phyloP scores from a whole-genome alignment of 2,113 vertebrate genomes.

The Aldabrachelys gigantea region DNA sequence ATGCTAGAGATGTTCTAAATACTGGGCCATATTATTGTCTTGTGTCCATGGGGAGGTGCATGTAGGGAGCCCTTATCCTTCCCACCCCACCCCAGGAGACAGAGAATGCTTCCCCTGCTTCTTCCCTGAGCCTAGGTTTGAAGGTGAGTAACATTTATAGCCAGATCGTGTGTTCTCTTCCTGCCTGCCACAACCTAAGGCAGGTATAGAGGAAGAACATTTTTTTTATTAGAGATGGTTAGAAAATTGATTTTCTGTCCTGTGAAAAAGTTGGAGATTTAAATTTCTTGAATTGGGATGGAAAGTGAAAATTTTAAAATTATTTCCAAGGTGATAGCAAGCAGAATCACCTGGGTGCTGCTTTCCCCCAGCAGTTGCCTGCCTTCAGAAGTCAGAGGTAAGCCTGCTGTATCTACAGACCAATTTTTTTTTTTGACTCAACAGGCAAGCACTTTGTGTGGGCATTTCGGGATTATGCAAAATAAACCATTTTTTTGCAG shows the following conservation, averaged over 20 bases:
- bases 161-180: background rate
- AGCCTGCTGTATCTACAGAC: background rate
- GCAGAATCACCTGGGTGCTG: fast-evolving
- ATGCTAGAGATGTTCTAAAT: background rate
- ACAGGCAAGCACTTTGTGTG: background rate
- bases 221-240: background rate
- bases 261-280: background rate
- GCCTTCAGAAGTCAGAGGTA: background rate
- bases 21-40: background rate
- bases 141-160: background rate
- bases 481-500: background rate
- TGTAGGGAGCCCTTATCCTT: too few species aligned
- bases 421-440: background rate
- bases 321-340: background rate
- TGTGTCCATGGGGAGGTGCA: background rate
- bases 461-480: background rate
- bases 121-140: background rate
- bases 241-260: background rate
- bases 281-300: background rate
- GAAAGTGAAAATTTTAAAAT: background rate
- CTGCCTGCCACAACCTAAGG: background rate
- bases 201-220: background rate
- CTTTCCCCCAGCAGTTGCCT: background rate
- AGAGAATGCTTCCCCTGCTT: background rate
- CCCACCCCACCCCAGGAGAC: background rate